Conservation (phyloP, 2,113 vertebrate species). For the Rhea pennata region DNA sequence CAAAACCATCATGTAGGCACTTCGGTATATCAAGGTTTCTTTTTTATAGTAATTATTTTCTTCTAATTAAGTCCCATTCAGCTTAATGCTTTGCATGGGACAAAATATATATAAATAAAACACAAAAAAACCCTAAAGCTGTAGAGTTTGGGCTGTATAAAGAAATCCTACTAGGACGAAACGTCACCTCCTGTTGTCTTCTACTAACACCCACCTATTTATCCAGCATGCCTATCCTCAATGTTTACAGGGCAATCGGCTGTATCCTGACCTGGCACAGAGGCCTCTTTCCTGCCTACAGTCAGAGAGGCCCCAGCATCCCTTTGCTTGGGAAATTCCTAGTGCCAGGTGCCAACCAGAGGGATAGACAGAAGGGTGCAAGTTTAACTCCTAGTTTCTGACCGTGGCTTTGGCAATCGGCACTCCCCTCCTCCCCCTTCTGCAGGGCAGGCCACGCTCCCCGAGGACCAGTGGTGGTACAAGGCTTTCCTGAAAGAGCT, state of each 20-base stretch:
- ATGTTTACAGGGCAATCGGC: background rate
- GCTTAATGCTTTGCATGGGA: background rate
- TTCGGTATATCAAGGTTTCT: background rate
- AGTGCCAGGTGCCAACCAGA: too few species aligned
- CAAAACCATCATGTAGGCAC: background rate
- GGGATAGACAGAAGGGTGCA: too few species aligned
- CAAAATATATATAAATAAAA: background rate
- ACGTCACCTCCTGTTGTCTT: background rate
- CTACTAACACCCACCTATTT: background rate
- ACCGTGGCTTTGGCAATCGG: background rate
- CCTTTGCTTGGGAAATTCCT: background rate
- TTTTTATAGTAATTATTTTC: background rate
- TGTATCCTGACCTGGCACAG: background rate
- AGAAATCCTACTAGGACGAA: fast-evolving
- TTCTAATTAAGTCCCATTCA: background rate
- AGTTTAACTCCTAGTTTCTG: background rate
- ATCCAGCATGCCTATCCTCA: background rate
- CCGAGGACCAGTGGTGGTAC: fast-evolving
- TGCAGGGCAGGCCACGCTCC: background rate
- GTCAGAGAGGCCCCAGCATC: background rate
- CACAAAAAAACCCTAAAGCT: background rate
- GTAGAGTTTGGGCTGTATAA: background rate
- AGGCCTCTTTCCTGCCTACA: background rate
- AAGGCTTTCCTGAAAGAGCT: background rate
- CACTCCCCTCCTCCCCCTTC: too few species aligned